A percentile compares a stretch with the other conserved stretches of the same genome.
phyloP scores from a whole-genome alignment of 2,888 invertebrate species.

The Microctonus aethiopoides region DNA sequence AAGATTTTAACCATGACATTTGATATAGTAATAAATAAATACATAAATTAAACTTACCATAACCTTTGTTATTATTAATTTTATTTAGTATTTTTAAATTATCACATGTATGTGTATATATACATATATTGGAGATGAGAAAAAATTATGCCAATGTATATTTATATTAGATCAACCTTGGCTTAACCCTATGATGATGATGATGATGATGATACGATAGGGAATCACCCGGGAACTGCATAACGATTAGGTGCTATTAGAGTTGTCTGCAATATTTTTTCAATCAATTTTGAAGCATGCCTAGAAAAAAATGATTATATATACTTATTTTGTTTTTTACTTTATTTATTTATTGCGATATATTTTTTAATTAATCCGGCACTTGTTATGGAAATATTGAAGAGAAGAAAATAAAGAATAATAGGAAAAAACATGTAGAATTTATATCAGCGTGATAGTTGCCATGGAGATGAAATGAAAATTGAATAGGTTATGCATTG shows the following conservation, averaged over 20 bases:
- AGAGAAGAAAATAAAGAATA: not conserved
- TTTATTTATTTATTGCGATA: not conserved
- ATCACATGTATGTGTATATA: not conserved
- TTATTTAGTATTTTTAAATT: not conserved
- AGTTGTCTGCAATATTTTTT: slow-evolving; percentile 1
- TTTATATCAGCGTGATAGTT: not conserved
- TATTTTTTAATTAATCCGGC: not conserved
- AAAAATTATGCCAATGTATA: slow-evolving; percentile 40
- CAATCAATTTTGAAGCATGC: not conserved
- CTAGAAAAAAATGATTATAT: not conserved
- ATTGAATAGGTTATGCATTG: slow-evolving; percentile 1
- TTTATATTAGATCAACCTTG: slow-evolving; percentile 57
- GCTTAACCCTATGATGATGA: slow-evolving; percentile 47
- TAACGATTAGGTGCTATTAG: not conserved
- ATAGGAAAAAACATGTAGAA: too few relatives aligned
- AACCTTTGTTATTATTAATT: not conserved
- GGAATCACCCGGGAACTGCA: slow-evolving; percentile 19
- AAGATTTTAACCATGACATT: not conserved
- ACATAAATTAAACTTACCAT: not conserved
- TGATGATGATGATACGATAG: slow-evolving; percentile 10
- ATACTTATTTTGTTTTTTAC: too few relatives aligned
- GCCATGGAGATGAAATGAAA: not conserved
- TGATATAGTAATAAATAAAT: too few relatives aligned
- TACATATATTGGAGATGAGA: not conserved
- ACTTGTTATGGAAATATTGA: not conserved